phyloP scores from a whole-genome alignment of 2,888 invertebrate species.

The Lithophane ornitopus region DNA sequence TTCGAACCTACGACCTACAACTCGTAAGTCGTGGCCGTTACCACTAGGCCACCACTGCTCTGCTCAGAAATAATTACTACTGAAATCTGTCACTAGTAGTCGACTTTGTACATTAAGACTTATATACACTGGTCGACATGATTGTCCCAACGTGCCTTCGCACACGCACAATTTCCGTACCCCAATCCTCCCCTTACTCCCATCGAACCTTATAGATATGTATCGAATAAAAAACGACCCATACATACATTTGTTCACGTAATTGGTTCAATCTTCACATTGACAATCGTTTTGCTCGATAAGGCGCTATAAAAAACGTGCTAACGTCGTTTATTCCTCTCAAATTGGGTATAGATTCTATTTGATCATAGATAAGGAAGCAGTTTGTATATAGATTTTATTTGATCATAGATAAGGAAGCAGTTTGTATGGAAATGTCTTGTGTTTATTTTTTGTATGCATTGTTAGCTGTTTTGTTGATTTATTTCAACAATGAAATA shows the following conservation, averaged over 20 bases:
- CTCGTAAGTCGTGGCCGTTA: no score
- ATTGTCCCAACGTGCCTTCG: no score
- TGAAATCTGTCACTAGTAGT: no score
- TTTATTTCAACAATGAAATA: not conserved
- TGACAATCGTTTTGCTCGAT: slow-evolving; percentile 67
- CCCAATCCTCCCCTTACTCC: slow-evolving; percentile 10
- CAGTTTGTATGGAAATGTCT: slow-evolving; percentile 52
- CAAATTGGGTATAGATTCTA: slow-evolving; percentile 65
- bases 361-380: slow-evolving; percentile 62
- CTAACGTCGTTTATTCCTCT: slow-evolving; percentile 56
- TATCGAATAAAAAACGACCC: slow-evolving; percentile 73
- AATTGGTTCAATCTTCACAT: slow-evolving; percentile 76
- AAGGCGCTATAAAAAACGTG: slow-evolving; percentile 65
- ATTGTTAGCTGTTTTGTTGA: slow-evolving; percentile 5
- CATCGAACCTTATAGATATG: slow-evolving; percentile 71
- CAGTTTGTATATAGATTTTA: slow-evolving; percentile 62
- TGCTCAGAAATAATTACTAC: no score
- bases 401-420: slow-evolving; percentile 62
- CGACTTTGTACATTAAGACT: no score
- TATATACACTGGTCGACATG: no score
- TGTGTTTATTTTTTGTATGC: slow-evolving; percentile 18
- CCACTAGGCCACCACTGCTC: no score
- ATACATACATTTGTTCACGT: slow-evolving; percentile 54
- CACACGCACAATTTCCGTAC: not conserved
- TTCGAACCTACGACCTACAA: no score